These are phyloP conservation scores for Monodelphis domestica DNA, from an alignment of 2,797 vertebrate genomes.

Conservation along the genomic window DNA sequence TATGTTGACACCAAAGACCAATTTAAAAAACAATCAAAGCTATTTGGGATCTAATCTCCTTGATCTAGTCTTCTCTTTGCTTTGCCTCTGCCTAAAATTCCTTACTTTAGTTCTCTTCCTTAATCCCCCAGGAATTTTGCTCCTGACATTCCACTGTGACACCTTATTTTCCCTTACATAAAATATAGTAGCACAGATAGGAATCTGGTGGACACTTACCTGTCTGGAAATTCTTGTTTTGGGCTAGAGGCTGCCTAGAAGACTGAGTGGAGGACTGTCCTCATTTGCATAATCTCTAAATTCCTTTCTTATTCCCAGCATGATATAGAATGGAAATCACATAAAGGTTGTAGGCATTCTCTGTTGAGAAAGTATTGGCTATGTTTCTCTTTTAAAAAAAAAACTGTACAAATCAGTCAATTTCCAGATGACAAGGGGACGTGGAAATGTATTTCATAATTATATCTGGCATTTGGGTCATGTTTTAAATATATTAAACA, in stretches of 20 bases:
- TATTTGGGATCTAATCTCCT: neutral
- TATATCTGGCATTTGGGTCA: neutral
- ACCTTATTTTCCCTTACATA: neutral
- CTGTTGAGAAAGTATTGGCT: neutral
- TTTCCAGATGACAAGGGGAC: neutral
- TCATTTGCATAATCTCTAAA: neutral
- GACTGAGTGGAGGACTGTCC: neutral
- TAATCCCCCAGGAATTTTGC: neutral
- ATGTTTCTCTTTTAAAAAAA: neutral
- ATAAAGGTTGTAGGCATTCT: neutral
- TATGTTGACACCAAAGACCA: neutral
- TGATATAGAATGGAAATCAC: neutral
- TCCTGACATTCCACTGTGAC: neutral
- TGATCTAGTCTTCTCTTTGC: neutral
- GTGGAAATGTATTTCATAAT: neutral
- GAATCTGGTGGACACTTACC: neutral
- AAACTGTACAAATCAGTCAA: neutral
- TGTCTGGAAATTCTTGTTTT: neutral
- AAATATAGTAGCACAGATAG: neutral
- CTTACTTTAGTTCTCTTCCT: neutral
- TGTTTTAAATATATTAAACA: neutral
- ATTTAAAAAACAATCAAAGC: neutral
- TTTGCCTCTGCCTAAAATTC: neutral
- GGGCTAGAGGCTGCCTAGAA: neutral
- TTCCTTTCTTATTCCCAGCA: constrained; percentile 16